Conservation (phyloP, 2,888 invertebrate species). For the Clitarchus hookeri region DNA sequence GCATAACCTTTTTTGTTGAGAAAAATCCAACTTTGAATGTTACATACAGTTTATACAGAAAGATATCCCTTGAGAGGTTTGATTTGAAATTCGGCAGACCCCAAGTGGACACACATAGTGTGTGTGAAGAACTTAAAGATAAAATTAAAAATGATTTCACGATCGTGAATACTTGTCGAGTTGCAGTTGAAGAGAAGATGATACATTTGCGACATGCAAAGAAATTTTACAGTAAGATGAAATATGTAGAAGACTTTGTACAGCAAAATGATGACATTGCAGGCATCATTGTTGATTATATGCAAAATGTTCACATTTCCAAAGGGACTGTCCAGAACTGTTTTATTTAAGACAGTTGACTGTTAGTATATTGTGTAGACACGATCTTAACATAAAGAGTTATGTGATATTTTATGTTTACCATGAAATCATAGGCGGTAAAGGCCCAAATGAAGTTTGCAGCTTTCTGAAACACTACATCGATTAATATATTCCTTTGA, state of each 20-base stretch:
- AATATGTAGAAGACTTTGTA: background rate
- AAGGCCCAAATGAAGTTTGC: background rate
- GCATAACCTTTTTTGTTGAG: background rate
- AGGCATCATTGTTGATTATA: background rate
- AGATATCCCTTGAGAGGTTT: background rate
- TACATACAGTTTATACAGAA: background rate
- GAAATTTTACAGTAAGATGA: background rate
- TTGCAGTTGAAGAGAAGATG: background rate
- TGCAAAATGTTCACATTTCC: background rate
- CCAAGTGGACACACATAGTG: background rate
- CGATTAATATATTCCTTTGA: background rate
- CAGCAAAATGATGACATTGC: background rate
- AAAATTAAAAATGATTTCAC: background rate
- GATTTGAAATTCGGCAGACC: background rate
- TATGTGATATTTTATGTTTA: background rate
- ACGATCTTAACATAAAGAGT: background rate
- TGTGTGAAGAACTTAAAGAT: background rate
- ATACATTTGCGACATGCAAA: background rate
- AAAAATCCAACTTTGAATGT: background rate
- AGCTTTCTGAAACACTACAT: background rate
- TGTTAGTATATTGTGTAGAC: background rate
- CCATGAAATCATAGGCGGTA: background rate
- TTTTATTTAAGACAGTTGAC: background rate
- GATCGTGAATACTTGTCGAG: background rate
- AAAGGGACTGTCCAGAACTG: background rate